Base-by-base conservation (phyloP, 2,888 invertebrate genomes). In the Dynastes tityus region DNA sequence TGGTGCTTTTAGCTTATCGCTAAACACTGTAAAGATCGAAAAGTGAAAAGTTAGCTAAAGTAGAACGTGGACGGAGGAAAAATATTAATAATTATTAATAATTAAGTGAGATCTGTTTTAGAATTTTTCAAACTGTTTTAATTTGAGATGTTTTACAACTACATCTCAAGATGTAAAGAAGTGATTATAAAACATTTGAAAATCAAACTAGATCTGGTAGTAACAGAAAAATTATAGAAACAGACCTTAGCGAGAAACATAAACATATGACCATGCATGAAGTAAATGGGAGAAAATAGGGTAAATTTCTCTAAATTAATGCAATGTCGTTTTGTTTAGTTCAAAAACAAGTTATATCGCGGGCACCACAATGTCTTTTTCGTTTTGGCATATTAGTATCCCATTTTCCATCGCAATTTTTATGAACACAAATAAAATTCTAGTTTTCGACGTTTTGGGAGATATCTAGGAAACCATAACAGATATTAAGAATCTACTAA, bases 271-370 rank as follows among this genome's bases (percentile, higher is more conserved):
- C 22, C 73, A 74, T 74, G 73, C 73, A 74, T 22, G 51, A 9
- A 51, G n/a, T 13, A 27, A 45, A 74, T 27, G 45, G 29, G 13
- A 51, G n/a, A 27, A 27, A 27, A 74, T 45, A n/a, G 49, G 40
- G 4, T 37, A 58, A 5, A 22, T 40, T 63, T 22, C 45, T 73
- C 45, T 9, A 74, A 74, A 74, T 61, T 40, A 45, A 74, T 74
- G 73, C 73, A 74, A 74, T 74, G 73, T 74, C 73, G n/a, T 45
- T 45, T 8, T 45, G 9, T 45, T 45, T 11, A 45, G 11, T 45
- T 45, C 8, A 45, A 45, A 8, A 55, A 1, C 22, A 55, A 16
- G n/a, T 55, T 11, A 6, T n/a, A 55, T 11, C 16, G 16, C 16
- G 16, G 16, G 16, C 16, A 16, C 16, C 16, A 32, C 4, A 4